Percentiles rank a stretch among this genome's conserved stretches.
These are phyloP conservation scores for Acestrorhynchus altus DNA, from an alignment of 2,797 vertebrate species.

Conservation along the genomic window DNA sequence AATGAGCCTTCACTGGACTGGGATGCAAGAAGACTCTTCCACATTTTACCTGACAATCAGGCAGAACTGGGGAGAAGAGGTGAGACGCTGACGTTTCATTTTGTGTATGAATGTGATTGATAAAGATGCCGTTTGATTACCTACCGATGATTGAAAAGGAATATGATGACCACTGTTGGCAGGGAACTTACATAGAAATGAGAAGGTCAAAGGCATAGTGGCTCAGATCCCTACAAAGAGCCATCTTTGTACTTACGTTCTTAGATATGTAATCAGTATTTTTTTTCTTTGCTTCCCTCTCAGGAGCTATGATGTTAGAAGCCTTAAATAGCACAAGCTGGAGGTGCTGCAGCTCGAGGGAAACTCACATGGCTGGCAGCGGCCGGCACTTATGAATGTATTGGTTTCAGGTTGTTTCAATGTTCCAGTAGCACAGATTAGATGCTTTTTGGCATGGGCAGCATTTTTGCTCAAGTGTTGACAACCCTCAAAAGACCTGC, in stretches of 20 bases:
- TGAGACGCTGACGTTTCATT: slow-evolving; percentile 7
- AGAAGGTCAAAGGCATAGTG: not conserved
- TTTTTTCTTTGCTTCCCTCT: not conserved
- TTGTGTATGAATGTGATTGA: slow-evolving; percentile 21
- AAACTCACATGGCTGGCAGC: not conserved
- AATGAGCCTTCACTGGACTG: slow-evolving; percentile 7
- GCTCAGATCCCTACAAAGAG: not conserved
- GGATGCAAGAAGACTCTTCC: not conserved
- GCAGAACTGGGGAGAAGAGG: slow-evolving; percentile 1
- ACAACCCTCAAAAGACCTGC: slow-evolving; percentile 1
- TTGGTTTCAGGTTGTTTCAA: slow-evolving; percentile 20
- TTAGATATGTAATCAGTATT: slow-evolving; percentile 20
- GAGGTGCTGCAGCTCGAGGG: not conserved
- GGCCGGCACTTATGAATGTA: slow-evolving; percentile 6
- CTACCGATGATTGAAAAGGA: slow-evolving; percentile 6
- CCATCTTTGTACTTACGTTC: not conserved
- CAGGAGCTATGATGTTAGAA: slow-evolving; percentile 19
- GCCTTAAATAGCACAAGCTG: slow-evolving; percentile 7
- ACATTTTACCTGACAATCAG: slow-evolving; percentile 22
- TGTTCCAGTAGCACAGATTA: slow-evolving; percentile 1
- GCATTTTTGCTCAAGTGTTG: slow-evolving; percentile 3
- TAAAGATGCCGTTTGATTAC: slow-evolving; percentile 21
- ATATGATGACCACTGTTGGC: not conserved
- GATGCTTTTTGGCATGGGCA: slow-evolving; percentile 7
- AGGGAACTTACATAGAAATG: not conserved